Percentiles rank a stretch among this genome's conserved stretches.
phyloP scores from a whole-genome alignment of 2,888 invertebrate species.

The Hetaerina titia region DNA sequence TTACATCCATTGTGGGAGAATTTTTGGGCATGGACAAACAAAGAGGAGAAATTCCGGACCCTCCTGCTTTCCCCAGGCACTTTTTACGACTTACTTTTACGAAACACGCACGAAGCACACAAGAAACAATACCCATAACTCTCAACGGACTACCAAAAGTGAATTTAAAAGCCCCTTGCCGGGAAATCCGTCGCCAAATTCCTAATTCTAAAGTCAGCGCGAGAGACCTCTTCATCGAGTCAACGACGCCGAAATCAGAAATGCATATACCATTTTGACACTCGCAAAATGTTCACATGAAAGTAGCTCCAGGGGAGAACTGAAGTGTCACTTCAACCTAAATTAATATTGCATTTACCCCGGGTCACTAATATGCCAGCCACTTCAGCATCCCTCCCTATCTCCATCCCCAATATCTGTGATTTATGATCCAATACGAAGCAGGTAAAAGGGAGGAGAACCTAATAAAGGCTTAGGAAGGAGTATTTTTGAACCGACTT shows the following conservation, averaged over 20 bases:
- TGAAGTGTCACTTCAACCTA: not conserved
- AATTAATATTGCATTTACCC: not conserved
- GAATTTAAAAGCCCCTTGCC: not conserved
- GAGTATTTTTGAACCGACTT: not conserved
- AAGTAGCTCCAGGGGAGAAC: not conserved
- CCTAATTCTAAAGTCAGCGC: not conserved
- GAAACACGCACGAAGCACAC: no score
- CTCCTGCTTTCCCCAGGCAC: no score
- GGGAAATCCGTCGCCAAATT: not conserved
- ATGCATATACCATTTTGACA: not conserved
- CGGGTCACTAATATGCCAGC: not conserved
- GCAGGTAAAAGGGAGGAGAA: not conserved
- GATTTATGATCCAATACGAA: not conserved
- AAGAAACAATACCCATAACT: no score
- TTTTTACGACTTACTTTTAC: no score
- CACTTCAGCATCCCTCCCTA: not conserved
- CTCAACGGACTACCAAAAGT: no score
- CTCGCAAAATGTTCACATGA: not conserved
- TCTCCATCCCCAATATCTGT: not conserved
- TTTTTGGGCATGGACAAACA: not conserved
- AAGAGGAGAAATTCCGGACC: not conserved
- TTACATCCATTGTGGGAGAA: not conserved
- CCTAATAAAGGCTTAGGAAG: not conserved
- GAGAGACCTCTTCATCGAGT: not conserved
- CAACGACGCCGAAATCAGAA: not conserved